Evolutionary conservation across 2,888 invertebrate genomes (phyloP).

Genomic region (Lypha dubia): DNA sequence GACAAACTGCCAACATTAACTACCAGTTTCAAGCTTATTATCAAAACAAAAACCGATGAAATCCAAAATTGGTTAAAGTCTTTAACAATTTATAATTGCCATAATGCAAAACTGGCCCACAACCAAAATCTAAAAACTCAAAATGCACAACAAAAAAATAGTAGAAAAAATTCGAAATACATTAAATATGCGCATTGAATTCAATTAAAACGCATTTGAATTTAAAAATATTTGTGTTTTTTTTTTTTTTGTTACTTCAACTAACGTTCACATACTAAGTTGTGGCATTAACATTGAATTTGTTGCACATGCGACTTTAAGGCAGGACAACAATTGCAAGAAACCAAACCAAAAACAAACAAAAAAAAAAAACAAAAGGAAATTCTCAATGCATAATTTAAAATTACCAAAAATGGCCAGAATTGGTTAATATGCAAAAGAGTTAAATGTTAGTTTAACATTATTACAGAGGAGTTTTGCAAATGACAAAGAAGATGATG

Average conservation of each 20-base stretch:
- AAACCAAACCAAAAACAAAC: neutral
- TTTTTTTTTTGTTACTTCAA: constrained; percentile 4
- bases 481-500: constrained; percentile 14
- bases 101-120: constrained; percentile 64
- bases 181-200: constrained; percentile 68
- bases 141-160: constrained; percentile 12
- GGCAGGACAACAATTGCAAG: constrained; percentile 49
- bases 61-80: constrained; percentile 64
- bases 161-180: constrained; percentile 56
- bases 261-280: constrained; percentile 34
- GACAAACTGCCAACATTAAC: constrained; percentile 29
- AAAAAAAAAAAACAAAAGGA: neutral
- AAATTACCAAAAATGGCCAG: constrained; percentile 65
- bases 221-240: no score
- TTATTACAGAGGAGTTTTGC: neutral
- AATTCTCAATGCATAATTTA: constrained; percentile 68
- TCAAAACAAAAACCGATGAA: constrained; percentile 40
- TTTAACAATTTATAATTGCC: constrained; percentile 68
- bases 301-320: constrained; percentile 46
- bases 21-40: constrained; percentile 36
- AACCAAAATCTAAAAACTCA: constrained; percentile 27
- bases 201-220: constrained; percentile 72
- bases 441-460: constrained; percentile 15
- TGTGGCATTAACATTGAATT: constrained; percentile 72
- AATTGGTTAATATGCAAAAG: constrained; percentile 69